Evolutionary conservation across 2,888 invertebrate species (phyloP).

Genomic region (Chrysotoxum bicinctum): DNA sequence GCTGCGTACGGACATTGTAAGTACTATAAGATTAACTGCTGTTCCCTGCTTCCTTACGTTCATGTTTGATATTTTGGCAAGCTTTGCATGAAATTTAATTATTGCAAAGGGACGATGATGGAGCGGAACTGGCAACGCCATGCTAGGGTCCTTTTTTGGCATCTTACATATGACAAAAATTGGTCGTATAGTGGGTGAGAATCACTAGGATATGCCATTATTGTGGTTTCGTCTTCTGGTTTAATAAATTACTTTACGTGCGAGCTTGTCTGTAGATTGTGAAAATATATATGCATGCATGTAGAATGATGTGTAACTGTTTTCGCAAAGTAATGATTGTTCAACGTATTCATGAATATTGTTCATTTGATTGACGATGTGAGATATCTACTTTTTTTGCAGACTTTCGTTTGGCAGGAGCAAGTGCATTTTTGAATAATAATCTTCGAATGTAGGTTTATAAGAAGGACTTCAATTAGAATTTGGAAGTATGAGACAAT

Average conservation of each 20-base stretch:
- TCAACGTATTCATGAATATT: constrained; percentile 29
- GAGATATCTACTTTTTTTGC: background rate
- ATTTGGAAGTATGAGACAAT: no score
- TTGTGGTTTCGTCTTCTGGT: constrained; percentile 19
- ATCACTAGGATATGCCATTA: background rate
- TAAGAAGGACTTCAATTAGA: no score
- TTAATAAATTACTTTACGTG: constrained; percentile 29
- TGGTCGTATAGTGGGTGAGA: background rate
- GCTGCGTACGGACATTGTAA: background rate
- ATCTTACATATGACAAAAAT: constrained; percentile 20
- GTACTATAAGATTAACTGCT: constrained; percentile 17
- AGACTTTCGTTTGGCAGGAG: background rate
- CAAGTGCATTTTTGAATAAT: background rate
- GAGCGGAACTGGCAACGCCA: background rate
- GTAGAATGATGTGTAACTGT: background rate
- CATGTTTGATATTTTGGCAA: constrained; percentile 49
- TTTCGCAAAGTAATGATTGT: background rate
- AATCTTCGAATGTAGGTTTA: background rate
- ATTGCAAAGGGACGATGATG: constrained; percentile 34
- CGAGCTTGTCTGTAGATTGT: constrained; percentile 7
- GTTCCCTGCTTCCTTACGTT: background rate
- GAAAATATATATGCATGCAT: background rate
- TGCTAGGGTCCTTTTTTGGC: constrained; percentile 19
- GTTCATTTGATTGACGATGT: constrained; percentile 30
- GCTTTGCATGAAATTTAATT: constrained; percentile 66